Percentiles rank a stretch among this genome's conserved stretches.
Evolutionary conservation across 1,140 invertebrate genomes (phyloP).

Genomic region (Ridgeia piscesae): DNA sequence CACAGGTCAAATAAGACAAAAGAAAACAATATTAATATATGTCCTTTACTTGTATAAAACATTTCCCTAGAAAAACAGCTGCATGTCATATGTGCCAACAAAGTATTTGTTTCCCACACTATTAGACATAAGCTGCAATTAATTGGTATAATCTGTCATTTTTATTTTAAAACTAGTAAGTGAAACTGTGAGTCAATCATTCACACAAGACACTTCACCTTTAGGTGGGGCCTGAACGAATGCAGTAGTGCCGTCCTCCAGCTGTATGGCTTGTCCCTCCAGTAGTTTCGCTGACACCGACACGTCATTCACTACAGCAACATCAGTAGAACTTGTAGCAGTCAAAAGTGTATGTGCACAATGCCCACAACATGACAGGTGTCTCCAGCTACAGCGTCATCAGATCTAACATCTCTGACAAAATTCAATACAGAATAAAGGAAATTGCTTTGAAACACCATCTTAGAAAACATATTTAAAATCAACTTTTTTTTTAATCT

Average conservation of each 20-base stretch:
- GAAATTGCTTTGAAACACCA: too few relatives aligned
- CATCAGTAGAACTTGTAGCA: background rate
- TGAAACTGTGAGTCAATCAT: background rate
- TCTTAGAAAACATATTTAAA: too few relatives aligned
- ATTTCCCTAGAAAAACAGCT: too few relatives aligned
- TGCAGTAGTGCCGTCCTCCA: slow-evolving; percentile 57
- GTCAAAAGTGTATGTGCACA: background rate
- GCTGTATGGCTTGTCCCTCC: slow-evolving; percentile 50
- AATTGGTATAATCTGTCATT: background rate
- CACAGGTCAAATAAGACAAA: background rate
- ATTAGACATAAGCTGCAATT: background rate
- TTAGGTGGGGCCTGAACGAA: slow-evolving; percentile 44
- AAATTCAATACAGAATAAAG: too few relatives aligned
- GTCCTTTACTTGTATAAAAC: too few relatives aligned
- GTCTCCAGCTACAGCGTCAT: background rate
- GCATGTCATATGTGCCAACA: background rate
- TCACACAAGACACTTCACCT: background rate
- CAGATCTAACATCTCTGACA: too few relatives aligned
- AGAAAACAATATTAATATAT: too few relatives aligned
- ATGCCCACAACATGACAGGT: background rate
- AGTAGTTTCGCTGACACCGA: slow-evolving; percentile 34
- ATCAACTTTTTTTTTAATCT: too few relatives aligned
- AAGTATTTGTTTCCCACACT: background rate
- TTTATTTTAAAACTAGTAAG: background rate
- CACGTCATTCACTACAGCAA: background rate